Base-by-base conservation (phyloP, 1,140 invertebrate genomes). In the Saxidomus purpurata region DNA sequence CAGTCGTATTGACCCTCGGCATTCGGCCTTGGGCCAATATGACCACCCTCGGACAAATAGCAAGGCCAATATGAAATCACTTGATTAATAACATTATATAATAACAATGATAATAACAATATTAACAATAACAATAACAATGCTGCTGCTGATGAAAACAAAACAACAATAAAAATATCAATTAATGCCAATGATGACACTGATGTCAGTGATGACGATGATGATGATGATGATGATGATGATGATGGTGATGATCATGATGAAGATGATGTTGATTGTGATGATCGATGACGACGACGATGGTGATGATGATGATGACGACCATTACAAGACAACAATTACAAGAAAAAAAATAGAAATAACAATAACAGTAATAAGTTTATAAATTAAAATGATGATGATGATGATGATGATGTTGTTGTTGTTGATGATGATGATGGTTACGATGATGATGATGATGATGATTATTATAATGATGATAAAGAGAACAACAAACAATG, bases 181-280 rank as follows among this genome's bases (percentile, higher is more conserved):
- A n/a, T n/a, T n/a, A n/a, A n/a, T n/a, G n/a, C n/a, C n/a, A n/a
- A n/a, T n/a, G n/a, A n/a, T n/a, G n/a, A n/a, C n/a, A n/a, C n/a
- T n/a, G 61, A 67, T 67, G 31, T 8, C n/a, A 67, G n/a, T 67
- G 31, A 25, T 67, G 61, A 67, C 8, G 31, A 67, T 67, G 31
- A 67, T 67, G 31, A 67, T 11, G n/a, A 67, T 67, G 31, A 67
- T n/a, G 31, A 67, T 67, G 31, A 67, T 11, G n/a, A 67, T 67
- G 11, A 67, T 67, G 31, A 67, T 67, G 31, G n/a, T 67, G 31
- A 67, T 67, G 31, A 67, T 67, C 8, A 67, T 67, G 31, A 9
- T n/a, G 31, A 67, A 25, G n/a, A 67, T 67, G n/a, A 67, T 67
- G 31, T 11, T 67, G 31, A 67, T 67, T 8, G n/a, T 67, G 31